Percentiles rank a stretch among this genome's conserved stretches.
Conservation (phyloP, 2,113 vertebrate genomes). For the Symphodus melops region DNA sequence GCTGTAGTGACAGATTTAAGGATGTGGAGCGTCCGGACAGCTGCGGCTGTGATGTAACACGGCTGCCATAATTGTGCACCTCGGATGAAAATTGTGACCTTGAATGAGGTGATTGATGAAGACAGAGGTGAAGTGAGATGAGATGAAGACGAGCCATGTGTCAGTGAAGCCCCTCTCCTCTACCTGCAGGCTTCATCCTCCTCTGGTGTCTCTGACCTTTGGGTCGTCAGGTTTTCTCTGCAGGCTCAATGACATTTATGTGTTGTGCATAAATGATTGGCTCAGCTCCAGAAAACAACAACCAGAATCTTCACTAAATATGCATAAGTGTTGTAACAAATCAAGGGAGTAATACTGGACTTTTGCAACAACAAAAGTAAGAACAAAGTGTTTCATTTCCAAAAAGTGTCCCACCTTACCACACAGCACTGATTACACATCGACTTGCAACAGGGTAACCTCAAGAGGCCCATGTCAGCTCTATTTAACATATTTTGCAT, state of each 20-base stretch:
- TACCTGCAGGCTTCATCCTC: not conserved
- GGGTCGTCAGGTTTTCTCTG: not conserved
- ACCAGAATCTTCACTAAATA: not conserved
- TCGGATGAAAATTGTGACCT: not conserved
- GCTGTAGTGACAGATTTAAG: not conserved
- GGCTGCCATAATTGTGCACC: not conserved
- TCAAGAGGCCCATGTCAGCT: too few relatives aligned
- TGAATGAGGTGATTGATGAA: constrained; percentile 12
- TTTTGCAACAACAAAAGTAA: constrained; percentile 26
- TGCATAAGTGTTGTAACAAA: not conserved
- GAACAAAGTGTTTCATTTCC: constrained; percentile 40
- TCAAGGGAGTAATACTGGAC: not conserved
- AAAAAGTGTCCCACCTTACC: constrained; percentile 44
- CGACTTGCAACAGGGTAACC: not conserved
- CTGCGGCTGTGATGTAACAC: not conserved
- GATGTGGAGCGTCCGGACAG: not conserved
- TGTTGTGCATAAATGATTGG: not conserved
- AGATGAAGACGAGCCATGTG: not conserved
- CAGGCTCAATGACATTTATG: not conserved
- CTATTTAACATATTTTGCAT: too few relatives aligned
- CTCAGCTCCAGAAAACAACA: not conserved
- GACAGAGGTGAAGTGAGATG: not conserved
- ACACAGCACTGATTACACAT: constrained; percentile 24
- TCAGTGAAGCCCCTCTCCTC: not conserved
- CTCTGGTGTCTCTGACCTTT: not conserved